phyloP scores from a whole-genome alignment of 2,888 invertebrate species.

The Seira sanloemensis region DNA sequence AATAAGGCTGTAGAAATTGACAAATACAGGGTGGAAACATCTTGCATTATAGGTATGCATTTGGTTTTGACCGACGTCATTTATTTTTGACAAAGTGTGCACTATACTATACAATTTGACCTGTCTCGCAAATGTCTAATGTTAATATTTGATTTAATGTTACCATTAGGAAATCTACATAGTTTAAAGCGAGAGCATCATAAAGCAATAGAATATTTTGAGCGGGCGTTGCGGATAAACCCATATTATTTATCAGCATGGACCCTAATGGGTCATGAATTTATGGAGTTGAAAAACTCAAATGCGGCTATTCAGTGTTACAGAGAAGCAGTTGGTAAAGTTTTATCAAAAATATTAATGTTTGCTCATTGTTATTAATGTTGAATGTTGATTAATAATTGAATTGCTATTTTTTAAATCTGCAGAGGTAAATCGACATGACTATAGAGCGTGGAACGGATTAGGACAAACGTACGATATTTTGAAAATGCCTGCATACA shows the following conservation, averaged over 20 bases:
- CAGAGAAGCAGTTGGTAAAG: slow-evolving; percentile 94
- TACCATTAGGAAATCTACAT: slow-evolving; percentile 92
- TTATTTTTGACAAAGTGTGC: too few relatives aligned
- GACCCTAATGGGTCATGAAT: slow-evolving; percentile 99
- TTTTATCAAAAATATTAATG: too few relatives aligned
- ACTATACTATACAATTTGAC: too few relatives aligned
- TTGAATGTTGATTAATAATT: background rate
- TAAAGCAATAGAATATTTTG: slow-evolving; percentile 98
- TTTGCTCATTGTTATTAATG: too few relatives aligned
- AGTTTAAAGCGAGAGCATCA: slow-evolving; percentile 96
- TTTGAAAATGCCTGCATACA: slow-evolving; percentile 95
- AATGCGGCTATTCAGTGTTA: slow-evolving; percentile 99
- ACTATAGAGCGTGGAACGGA: slow-evolving; percentile 99
- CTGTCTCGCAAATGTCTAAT: background rate
- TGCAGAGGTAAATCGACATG: slow-evolving; percentile 92
- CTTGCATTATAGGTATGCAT: slow-evolving; percentile 92
- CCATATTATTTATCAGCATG: slow-evolving; percentile 96
- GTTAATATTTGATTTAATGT: slow-evolving; percentile 38
- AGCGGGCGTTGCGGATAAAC: slow-evolving; percentile 93
- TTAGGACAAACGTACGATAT: slow-evolving; percentile 99
- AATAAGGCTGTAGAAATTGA: slow-evolving; percentile 95
- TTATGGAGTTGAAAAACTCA: slow-evolving; percentile 98
- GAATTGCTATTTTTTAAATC: slow-evolving; percentile 62
- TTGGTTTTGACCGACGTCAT: too few relatives aligned
- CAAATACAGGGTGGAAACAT: slow-evolving; percentile 97